A percentile compares a stretch with the other conserved stretches of the same genome.
Conservation (phyloP, 2,797 vertebrate genomes). For the Myiothlypis chrysogaster region DNA sequence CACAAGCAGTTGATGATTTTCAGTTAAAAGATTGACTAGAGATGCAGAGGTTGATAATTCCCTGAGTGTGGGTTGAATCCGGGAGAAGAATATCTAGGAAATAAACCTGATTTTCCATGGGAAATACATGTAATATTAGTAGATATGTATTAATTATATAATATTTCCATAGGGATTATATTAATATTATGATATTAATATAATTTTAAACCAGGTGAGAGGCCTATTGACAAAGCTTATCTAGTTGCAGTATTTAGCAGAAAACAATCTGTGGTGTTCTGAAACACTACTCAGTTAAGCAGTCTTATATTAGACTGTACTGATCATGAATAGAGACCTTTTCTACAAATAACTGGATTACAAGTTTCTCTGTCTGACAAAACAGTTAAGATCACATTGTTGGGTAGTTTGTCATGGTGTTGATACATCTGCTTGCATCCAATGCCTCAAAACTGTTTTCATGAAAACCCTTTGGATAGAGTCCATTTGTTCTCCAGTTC, state of each 20-base stretch:
- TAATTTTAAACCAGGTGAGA: neutral
- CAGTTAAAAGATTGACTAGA: neutral
- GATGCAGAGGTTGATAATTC: neutral
- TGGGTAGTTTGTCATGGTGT: rapidly evolving
- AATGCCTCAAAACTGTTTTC: neutral
- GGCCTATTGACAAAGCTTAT: neutral
- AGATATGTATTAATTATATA: neutral
- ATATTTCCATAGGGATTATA: neutral
- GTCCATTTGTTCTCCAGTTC: neutral
- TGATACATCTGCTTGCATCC: neutral
- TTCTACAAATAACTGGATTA: neutral
- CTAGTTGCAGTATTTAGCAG: neutral
- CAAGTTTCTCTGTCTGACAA: neutral
- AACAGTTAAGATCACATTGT: neutral
- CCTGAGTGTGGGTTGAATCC: neutral
- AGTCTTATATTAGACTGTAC: neutral
- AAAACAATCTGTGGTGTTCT: neutral
- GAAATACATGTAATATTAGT: neutral
- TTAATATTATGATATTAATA: neutral
- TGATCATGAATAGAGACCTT: neutral
- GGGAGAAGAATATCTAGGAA: neutral
- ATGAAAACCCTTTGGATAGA: neutral
- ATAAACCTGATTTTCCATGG: neutral
- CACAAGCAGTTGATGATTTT: neutral
- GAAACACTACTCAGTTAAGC: neutral